Evolutionary conservation across 2,888 invertebrate species (phyloP).

Genomic region (Boloria selene): DNA sequence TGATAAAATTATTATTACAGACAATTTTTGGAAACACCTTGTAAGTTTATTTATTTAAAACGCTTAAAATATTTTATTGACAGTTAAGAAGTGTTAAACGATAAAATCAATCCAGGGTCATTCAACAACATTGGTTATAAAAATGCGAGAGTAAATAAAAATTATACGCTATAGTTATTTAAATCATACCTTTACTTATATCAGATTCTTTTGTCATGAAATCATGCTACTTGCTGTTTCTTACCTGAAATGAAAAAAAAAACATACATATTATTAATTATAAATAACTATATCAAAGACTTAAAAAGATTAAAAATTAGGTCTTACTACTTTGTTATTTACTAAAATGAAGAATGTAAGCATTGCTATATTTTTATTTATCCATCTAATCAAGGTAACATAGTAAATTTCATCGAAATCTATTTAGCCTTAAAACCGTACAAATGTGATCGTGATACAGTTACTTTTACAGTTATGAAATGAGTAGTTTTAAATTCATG

Average conservation of each 20-base stretch:
- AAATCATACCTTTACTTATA: not conserved
- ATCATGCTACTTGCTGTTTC: not conserved
- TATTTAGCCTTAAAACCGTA: too few species aligned
- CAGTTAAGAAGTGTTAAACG: slow-evolving; percentile 8
- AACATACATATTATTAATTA: not conserved
- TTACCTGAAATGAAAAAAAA: slow-evolving; percentile 8
- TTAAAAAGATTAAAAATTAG: too few species aligned
- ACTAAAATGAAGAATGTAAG: too few species aligned
- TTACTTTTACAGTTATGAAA: too few species aligned
- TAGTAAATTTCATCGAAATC: too few species aligned
- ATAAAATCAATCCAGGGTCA: slow-evolving; percentile 11
- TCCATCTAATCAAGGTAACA: too few species aligned
- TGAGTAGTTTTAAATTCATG: too few species aligned
- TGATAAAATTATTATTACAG: too few species aligned
- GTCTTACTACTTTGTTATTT: too few species aligned
- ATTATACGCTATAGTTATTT: not conserved
- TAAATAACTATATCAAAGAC: not conserved
- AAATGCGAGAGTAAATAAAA: slow-evolving; percentile 3
- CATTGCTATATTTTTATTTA: too few species aligned
- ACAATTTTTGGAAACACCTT: too few species aligned
- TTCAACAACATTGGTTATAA: slow-evolving; percentile 4
- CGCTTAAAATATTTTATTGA: not conserved
- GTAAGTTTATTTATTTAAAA: not conserved
- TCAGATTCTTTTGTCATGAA: not conserved
- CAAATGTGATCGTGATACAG: too few species aligned